phyloP scores from a whole-genome alignment of 37 sponge, comb jelly and placozoan genomes.

The Eunapius fragilis region DNA sequence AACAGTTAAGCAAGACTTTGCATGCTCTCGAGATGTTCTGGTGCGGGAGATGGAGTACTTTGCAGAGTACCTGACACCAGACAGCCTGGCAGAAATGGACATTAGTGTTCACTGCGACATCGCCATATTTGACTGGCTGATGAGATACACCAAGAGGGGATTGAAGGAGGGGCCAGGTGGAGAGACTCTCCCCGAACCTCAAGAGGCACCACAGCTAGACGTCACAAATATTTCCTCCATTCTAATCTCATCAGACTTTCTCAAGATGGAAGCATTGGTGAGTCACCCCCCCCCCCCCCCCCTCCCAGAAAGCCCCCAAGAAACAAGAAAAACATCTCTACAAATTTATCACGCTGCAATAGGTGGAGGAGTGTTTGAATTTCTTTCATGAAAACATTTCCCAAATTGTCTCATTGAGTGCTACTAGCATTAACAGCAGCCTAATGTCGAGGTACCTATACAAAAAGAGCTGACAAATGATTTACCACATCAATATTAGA shows the following conservation, averaged over 20 bases:
- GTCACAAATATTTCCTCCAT: conserved; percentile 77
- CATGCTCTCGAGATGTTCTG: conserved; percentile 85
- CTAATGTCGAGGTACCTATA: conserved; percentile 37
- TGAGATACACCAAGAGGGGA: conserved; percentile 87
- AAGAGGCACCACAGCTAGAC: conserved; percentile 60
- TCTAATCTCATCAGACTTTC: conserved; percentile 91
- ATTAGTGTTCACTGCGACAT: conserved; percentile 99
- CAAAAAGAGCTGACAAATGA: background rate
- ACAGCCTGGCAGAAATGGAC: conserved; percentile 78
- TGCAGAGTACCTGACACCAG: conserved; percentile 78
- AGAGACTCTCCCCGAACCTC: conserved; percentile 18
- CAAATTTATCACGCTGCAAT: no score
- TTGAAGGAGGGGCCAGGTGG: conserved; percentile 65
- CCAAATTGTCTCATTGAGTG: conserved; percentile 70
- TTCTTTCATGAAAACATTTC: conserved; percentile 82
- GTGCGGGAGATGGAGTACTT: conserved; percentile 93
- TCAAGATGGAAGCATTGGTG: conserved; percentile 88
- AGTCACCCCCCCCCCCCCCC: no score
- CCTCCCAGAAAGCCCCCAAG: no score
- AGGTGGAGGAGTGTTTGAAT: conserved; percentile 83
- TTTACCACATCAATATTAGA: conserved; percentile 32
- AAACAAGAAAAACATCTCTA: no score
- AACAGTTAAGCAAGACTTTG: conserved; percentile 81
- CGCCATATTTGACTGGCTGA: conserved; percentile 93
- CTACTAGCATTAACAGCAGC: conserved; percentile 70